Conservation (phyloP, 2,113 vertebrate species). For the Sander vitreus region DNA sequence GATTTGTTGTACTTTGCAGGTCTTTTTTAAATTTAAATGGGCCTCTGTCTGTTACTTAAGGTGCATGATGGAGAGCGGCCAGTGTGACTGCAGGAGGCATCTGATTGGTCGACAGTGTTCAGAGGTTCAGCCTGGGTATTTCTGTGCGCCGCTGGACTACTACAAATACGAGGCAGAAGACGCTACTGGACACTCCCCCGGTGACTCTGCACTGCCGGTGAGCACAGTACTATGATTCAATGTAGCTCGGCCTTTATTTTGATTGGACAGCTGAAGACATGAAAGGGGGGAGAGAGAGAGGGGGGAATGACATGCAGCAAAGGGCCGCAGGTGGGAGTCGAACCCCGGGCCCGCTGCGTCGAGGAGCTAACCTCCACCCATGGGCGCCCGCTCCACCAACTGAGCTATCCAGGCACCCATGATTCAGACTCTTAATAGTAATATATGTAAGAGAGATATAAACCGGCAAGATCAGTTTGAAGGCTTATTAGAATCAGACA, state of each 20-base stretch:
- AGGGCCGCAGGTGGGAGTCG: too few relatives aligned
- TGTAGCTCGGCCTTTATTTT: too few relatives aligned
- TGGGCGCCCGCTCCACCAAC: too few relatives aligned
- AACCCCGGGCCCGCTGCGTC: too few relatives aligned
- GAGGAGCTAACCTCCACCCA: too few relatives aligned
- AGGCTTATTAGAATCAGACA: background rate
- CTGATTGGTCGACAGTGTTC: conserved; percentile 87
- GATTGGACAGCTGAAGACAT: too few relatives aligned
- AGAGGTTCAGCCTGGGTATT: conserved; percentile 88
- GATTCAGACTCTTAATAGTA: background rate
- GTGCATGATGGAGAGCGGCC: conserved; percentile 87
- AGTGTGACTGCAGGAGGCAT: conserved; percentile 88
- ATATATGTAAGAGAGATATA: too few relatives aligned
- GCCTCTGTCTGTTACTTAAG: conserved; percentile 62
- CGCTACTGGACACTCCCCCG: conserved; percentile 75
- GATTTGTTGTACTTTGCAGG: background rate
- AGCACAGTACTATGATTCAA: conserved; percentile 56
- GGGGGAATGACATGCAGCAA: too few relatives aligned
- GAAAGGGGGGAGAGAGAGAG: too few relatives aligned
- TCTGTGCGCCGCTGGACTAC: conserved; percentile 89
- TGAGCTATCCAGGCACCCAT: too few relatives aligned
- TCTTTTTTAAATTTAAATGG: background rate
- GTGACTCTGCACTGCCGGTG: conserved; percentile 84
- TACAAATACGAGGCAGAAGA: conserved; percentile 88
- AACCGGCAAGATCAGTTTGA: too few relatives aligned